These are phyloP conservation scores for Boleophthalmus pectinirostris DNA, from an alignment of 2,113 vertebrate species.

Conservation along the genomic window DNA sequence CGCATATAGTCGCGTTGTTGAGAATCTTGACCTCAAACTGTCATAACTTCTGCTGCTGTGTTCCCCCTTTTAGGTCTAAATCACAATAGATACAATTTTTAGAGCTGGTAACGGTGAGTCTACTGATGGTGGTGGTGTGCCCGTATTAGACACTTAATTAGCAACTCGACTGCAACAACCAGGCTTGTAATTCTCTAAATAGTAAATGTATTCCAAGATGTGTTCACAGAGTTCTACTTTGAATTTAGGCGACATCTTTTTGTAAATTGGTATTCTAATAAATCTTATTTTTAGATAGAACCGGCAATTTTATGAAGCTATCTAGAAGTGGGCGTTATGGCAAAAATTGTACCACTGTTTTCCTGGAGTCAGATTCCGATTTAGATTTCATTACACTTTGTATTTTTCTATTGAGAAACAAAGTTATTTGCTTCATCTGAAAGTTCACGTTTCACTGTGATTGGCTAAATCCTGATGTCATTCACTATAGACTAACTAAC, in stretches of 20 bases:
- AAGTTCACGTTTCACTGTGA: too few relatives aligned
- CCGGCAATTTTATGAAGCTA: too few relatives aligned
- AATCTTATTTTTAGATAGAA: background rate
- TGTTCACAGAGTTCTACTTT: background rate
- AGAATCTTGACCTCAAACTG: conserved; percentile 56
- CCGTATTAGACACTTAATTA: background rate
- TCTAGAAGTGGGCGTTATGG: too few relatives aligned
- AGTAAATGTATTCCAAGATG: conserved; percentile 1
- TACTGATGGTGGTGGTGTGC: background rate
- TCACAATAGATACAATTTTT: conserved; percentile 14
- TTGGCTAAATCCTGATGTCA: too few relatives aligned
- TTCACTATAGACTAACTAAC: too few relatives aligned
- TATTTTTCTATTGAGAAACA: too few relatives aligned
- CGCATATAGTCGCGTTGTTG: conserved; percentile 12
- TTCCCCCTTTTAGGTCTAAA: conserved; percentile 24
- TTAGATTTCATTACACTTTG: too few relatives aligned
- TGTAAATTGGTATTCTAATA: background rate
- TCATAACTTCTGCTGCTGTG: conserved; percentile 33
- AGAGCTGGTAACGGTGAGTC: background rate
- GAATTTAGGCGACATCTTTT: background rate
- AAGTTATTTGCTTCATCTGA: too few relatives aligned
- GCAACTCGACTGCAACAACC: background rate
- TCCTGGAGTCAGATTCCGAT: too few relatives aligned
- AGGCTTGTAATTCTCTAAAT: background rate
- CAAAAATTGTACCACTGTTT: too few relatives aligned